Evolutionary conservation across 2,797 vertebrate species (phyloP).

Genomic region (Garrulus glandarius): DNA sequence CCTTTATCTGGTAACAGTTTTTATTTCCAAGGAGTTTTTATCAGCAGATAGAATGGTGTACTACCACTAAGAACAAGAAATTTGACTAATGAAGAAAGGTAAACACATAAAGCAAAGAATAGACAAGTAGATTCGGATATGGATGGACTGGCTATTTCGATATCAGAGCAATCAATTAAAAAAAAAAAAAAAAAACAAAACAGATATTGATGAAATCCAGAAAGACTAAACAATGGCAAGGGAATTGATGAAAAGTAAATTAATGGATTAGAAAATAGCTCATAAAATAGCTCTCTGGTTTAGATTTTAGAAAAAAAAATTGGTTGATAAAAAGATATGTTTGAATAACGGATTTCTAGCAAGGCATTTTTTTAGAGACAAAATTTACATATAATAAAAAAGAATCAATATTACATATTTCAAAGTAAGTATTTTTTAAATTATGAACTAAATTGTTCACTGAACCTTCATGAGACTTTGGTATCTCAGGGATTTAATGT

Average conservation of each 20-base stretch:
- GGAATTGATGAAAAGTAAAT: background rate
- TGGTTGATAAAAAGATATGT: background rate
- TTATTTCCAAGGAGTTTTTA: background rate
- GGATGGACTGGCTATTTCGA: rapidly evolving
- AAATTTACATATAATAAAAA: background rate
- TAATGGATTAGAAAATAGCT: background rate
- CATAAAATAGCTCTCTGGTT: background rate
- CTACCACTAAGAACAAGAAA: background rate
- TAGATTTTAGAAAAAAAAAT: background rate
- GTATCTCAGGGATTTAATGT: background rate
- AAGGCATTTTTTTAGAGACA: background rate
- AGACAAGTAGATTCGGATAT: background rate
- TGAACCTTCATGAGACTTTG: background rate
- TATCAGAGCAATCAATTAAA: background rate
- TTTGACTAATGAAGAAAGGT: background rate
- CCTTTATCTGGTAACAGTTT: background rate
- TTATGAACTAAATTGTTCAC: background rate
- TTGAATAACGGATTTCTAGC: background rate
- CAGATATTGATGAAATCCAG: background rate
- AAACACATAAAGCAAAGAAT: background rate
- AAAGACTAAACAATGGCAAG: background rate
- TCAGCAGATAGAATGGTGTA: background rate
- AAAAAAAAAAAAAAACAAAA: background rate
- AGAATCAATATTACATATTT: background rate
- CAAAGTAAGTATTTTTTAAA: background rate